Evolutionary conservation across 2,888 invertebrate species (phyloP).

Genomic region (Tetropium fuscum): DNA sequence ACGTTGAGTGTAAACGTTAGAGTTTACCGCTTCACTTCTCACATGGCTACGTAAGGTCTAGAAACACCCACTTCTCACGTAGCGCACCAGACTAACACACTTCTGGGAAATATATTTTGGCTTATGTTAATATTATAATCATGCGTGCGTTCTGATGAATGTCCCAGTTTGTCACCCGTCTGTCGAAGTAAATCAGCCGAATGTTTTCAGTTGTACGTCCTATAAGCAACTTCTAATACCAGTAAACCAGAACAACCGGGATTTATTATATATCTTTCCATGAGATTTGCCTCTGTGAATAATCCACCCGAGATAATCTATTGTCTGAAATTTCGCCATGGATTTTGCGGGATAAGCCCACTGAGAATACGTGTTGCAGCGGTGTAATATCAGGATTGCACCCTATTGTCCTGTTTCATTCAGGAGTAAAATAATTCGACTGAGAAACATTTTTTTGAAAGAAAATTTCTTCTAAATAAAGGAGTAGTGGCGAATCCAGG

Average conservation of each 20-base stretch:
- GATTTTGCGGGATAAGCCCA: background rate
- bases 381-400: background rate
- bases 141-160: no score
- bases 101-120: background rate
- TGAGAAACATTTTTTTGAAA: no score
- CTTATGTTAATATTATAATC: no score
- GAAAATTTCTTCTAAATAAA: no score
- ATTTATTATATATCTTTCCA: constrained; percentile 1
- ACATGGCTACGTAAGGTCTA: background rate
- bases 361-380: constrained; percentile 1
- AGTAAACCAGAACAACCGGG: constrained; percentile 1
- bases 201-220: no score
- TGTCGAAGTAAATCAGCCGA: no score
- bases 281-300: constrained; percentile 12
- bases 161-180: no score
- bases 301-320: background rate
- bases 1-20: background rate
- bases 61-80: background rate
- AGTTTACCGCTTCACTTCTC: background rate
- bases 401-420: constrained; percentile 2
- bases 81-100: background rate
- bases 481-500: no score
- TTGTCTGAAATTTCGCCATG: constrained; percentile 3
- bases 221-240: no score
- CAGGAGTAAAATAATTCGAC: no score